These are phyloP conservation scores for Beaufortia kweichowensis DNA, from an alignment of 2,113 vertebrate genomes.

Conservation along the genomic window DNA sequence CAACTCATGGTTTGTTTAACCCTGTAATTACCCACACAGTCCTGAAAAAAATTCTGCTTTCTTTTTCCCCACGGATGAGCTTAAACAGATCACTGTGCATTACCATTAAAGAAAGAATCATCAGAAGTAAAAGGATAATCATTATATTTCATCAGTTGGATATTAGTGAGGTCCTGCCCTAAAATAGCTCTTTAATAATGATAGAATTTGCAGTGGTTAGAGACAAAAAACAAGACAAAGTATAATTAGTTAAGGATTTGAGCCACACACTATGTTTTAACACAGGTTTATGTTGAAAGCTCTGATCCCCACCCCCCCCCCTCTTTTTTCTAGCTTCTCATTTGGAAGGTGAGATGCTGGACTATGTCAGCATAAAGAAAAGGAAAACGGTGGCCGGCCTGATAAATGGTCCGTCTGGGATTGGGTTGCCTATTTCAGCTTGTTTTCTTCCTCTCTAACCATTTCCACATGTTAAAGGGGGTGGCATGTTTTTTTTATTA, in stretches of 20 bases:
- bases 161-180: conserved; percentile 6
- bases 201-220: conserved; percentile 14
- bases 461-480: conserved; percentile 62
- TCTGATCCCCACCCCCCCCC: conserved; percentile 23
- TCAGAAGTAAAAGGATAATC: conserved; percentile 53
- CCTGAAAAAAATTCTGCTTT: conserved; percentile 27
- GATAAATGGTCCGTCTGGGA: conserved; percentile 50
- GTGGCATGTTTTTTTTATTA: no score
- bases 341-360: conserved; percentile 55
- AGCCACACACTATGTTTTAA: conserved; percentile 44
- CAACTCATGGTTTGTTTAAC: neutral
- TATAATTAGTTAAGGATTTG: conserved; percentile 41
- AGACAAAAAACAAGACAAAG: conserved; percentile 46
- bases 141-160: conserved; percentile 44
- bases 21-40: neutral
- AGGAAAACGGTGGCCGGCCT: conserved; percentile 39
- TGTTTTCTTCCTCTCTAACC: conserved; percentile 50
- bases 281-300: conserved; percentile 33
- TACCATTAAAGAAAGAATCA: conserved; percentile 25
- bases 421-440: conserved; percentile 46
- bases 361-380: conserved; percentile 58
- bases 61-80: conserved; percentile 31
- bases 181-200: neutral
- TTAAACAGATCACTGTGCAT: conserved; percentile 48
- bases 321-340: conserved; percentile 44